These are phyloP conservation scores for Eristalis pertinax DNA, from an alignment of 2,888 invertebrate genomes.

Conservation along the genomic window DNA sequence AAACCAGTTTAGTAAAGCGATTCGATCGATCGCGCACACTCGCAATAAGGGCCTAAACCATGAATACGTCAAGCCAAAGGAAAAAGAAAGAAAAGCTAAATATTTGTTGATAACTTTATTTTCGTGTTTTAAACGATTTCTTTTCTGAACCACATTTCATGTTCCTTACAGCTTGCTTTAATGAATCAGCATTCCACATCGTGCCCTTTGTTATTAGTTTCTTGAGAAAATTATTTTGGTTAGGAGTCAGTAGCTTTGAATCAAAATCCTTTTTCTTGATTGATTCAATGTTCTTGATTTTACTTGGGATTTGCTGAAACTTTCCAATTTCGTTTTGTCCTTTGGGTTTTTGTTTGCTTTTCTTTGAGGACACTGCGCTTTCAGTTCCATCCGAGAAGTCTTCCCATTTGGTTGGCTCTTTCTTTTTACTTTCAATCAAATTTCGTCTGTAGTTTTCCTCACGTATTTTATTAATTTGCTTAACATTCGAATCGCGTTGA, in stretches of 20 bases:
- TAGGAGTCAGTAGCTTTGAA: constrained; percentile 67
- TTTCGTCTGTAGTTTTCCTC: constrained; percentile 76
- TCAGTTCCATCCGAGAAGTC: constrained; percentile 74
- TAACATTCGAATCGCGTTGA: constrained; percentile 57
- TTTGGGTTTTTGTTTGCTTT: constrained; percentile 13
- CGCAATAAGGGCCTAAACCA: no score
- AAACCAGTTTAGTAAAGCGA: no score
- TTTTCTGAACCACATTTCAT: constrained; percentile 65
- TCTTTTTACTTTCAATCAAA: constrained; percentile 75
- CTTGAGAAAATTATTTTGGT: constrained; percentile 75
- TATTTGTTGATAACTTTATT: constrained; percentile 12
- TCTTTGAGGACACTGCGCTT: neutral
- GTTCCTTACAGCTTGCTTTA: constrained; percentile 50
- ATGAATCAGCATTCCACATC: neutral
- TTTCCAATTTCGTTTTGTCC: neutral
- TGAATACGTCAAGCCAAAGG: neutral
- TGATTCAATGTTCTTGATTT: neutral
- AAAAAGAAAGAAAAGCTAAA: neutral
- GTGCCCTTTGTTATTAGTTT: constrained; percentile 70
- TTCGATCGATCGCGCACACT: no score
- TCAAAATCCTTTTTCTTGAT: constrained; percentile 66
- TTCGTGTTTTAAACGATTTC: neutral
- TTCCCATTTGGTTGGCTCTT: constrained; percentile 76
- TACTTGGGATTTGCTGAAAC: neutral
- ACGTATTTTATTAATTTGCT: constrained; percentile 73